Conservation (phyloP, 2,113 vertebrate species). For the Phrynocephalus versicolor region DNA sequence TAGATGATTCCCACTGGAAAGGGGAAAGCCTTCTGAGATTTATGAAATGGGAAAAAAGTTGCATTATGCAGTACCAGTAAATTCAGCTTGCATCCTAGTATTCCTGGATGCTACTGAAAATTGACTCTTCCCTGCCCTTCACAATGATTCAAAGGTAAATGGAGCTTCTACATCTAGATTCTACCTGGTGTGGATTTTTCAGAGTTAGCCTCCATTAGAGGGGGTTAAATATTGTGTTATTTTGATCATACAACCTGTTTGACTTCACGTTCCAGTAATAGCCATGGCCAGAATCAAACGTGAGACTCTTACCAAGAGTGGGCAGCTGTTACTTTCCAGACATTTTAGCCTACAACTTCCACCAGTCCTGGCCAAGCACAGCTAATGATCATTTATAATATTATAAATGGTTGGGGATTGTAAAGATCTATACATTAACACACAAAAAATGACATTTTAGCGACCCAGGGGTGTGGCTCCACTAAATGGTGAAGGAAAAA, state of each 20-base stretch:
- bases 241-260: background rate
- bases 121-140: background rate
- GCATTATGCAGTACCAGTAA: background rate
- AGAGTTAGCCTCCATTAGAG: background rate
- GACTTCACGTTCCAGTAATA: background rate
- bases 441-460: too few relatives aligned
- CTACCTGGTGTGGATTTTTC: background rate
- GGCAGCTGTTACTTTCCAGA: too few relatives aligned
- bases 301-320: background rate
- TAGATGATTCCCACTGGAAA: conserved; percentile 22
- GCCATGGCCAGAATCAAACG: background rate
- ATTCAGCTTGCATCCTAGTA: background rate
- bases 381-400: too few relatives aligned
- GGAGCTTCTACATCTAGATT: background rate
- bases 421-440: too few relatives aligned
- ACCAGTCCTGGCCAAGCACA: too few relatives aligned
- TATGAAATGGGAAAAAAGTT: conserved; percentile 31
- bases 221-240: background rate
- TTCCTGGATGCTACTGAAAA: background rate
- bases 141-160: background rate
- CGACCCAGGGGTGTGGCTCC: too few relatives aligned
- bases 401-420: too few relatives aligned
- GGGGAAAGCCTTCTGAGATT: conserved; percentile 27
- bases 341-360: too few relatives aligned
- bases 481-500: too few relatives aligned